These are phyloP conservation scores for Apis florea DNA, from an alignment of 1,140 invertebrate species.

Conservation along the genomic window DNA sequence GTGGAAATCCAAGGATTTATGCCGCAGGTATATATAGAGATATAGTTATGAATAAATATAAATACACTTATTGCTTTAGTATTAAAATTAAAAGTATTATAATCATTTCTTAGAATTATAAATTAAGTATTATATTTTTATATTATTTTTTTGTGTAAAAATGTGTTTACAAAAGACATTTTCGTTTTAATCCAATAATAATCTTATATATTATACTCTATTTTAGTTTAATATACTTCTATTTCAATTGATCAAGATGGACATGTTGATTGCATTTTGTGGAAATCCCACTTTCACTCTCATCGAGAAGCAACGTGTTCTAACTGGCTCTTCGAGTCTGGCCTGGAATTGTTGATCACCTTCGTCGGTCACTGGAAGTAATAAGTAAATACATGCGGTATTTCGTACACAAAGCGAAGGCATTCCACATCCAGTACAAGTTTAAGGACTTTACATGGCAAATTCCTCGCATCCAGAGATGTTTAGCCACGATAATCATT, in stretches of 20 bases:
- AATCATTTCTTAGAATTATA: too few relatives aligned
- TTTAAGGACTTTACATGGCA: not conserved
- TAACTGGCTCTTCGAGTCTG: not conserved
- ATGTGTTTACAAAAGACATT: too few relatives aligned
- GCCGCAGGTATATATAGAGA: conserved; percentile 21
- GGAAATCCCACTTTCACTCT: not conserved
- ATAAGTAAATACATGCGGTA: not conserved
- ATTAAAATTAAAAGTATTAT: too few relatives aligned
- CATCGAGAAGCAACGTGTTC: not conserved
- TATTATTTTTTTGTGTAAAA: too few relatives aligned
- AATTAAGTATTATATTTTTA: too few relatives aligned
- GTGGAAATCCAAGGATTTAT: conserved; percentile 45
- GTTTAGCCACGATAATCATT: not conserved
- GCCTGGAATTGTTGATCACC: not conserved
- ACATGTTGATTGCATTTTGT: not conserved
- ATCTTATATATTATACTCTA: too few relatives aligned
- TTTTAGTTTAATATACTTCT: too few relatives aligned
- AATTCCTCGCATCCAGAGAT: not conserved
- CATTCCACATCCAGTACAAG: not conserved
- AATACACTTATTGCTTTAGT: conserved; percentile 1
- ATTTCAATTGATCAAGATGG: too few relatives aligned
- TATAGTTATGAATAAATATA: not conserved
- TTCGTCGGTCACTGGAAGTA: not conserved
- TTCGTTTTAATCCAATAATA: too few relatives aligned
- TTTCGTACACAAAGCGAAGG: not conserved